Base-by-base conservation (phyloP, 2,113 vertebrate genomes). In the Nematolebias whitei region DNA sequence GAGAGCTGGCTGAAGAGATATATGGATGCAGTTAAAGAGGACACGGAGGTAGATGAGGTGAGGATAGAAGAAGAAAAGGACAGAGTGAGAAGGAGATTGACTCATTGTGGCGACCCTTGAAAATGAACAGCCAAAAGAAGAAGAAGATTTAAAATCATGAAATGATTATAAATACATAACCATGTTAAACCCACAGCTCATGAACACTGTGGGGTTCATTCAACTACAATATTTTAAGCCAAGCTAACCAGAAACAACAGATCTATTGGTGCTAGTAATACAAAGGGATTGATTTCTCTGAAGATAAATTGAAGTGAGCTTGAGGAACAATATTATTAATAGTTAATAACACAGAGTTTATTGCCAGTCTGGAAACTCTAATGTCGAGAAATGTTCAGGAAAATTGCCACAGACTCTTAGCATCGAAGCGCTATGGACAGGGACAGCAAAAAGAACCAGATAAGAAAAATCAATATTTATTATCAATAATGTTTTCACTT, bases 381-480 rank as follows among this genome's bases (percentile, higher is more conserved):
- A 7, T 15, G 26, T 18, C 26, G 14, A 16, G 15, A 57, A 43
- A 18, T 10, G 15, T 23, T 5, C 39, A 56, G 20, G 13, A 1
- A 22, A 22, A 55, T 3, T 38, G 32, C 32, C 39, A 58, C 39
- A 43, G 3, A 24, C 38, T 40, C 20, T 23, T 15, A 16, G n/a
- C 11, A 18, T 4, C 14, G 35, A 20, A 12, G 40, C 12, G 16
- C 18, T 47, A 24, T 29, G 18, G 20, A 57, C 40, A n/a, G n/a
- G 11, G 13, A 32, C 44, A 61, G 22, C 20, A 18, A 24, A 4
- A 47, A 47, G 6, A 35, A 16, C 18, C 24, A 45, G 41, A 60
- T 12, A 32, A 45, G 18, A 20, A 15, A 47, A 61, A 48, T 61
- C 26, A 15, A 35, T 45, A 13, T 61, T 61, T 20, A 61, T 47